phyloP scores from a whole-genome alignment of 1,140 invertebrate species.

The Myzus persicae region DNA sequence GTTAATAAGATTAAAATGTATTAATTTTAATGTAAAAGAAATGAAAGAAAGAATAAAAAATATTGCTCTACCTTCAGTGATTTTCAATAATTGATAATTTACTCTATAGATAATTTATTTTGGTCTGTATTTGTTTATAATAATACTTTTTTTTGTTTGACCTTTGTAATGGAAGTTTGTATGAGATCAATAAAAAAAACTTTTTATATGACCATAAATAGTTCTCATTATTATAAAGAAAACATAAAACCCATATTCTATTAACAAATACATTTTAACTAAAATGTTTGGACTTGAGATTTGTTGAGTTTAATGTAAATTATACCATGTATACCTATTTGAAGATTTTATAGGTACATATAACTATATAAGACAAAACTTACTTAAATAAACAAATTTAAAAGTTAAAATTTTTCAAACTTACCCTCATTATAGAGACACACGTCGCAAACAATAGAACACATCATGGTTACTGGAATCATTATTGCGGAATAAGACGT shows the following conservation, averaged over 20 bases:
- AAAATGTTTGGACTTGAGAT: background rate
- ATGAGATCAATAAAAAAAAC: no score
- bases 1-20: background rate
- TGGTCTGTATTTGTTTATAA: background rate
- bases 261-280: background rate
- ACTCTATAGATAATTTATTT: background rate
- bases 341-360: no score
- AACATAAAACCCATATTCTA: background rate
- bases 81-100: background rate
- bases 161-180: no score
- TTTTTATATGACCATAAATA: no score
- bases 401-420: background rate
- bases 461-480: background rate
- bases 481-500: background rate
- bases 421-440: slow-evolving; percentile 14
- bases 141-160: no score
- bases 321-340: background rate
- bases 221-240: background rate
- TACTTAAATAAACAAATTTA: background rate
- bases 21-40: background rate
- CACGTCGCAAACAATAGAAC: background rate
- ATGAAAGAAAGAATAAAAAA: background rate
- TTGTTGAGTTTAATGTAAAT: background rate
- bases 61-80: background rate
- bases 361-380: background rate